Conservation (phyloP, 2,888 invertebrate genomes). For the Coelinius sp. region DNA sequence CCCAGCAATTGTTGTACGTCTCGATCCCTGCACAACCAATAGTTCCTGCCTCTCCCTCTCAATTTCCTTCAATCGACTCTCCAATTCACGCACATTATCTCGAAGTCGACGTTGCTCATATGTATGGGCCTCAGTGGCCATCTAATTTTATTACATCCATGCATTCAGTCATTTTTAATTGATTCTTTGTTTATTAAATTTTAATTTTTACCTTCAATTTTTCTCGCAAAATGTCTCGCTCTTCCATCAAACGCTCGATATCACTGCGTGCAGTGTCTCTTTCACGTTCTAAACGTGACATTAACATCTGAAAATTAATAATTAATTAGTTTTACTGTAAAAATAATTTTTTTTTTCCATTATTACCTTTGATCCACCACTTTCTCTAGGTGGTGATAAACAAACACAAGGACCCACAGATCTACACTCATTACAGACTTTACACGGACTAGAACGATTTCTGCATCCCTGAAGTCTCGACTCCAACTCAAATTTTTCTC, state of each 20-base stretch:
- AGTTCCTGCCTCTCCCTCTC: slow-evolving; percentile 74
- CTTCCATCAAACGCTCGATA: slow-evolving; percentile 74
- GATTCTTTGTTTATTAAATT: neutral
- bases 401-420: slow-evolving; percentile 49
- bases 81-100: slow-evolving; percentile 71
- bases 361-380: slow-evolving; percentile 45
- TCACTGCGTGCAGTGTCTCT: slow-evolving; percentile 74
- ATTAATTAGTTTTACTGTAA: neutral
- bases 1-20: slow-evolving; percentile 72
- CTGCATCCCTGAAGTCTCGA: slow-evolving; percentile 64
- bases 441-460: slow-evolving; percentile 48
- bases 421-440: slow-evolving; percentile 54
- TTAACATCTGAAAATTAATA: slow-evolving; percentile 60
- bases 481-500: slow-evolving; percentile 71
- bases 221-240: slow-evolving; percentile 75
- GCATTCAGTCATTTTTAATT: slow-evolving; percentile 1
- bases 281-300: slow-evolving; percentile 72
- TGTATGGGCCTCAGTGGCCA: slow-evolving; percentile 70
- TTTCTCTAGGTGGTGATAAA: slow-evolving; percentile 31
- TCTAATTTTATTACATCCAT: slow-evolving; percentile 51
- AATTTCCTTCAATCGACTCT: slow-evolving; percentile 72
- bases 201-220: slow-evolving; percentile 72
- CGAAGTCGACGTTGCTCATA: slow-evolving; percentile 72
- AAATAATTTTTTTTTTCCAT: neutral
- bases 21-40: slow-evolving; percentile 71